Conservation (phyloP, 2,113 vertebrate species). For the Phyllopteryx taeniolatus region DNA sequence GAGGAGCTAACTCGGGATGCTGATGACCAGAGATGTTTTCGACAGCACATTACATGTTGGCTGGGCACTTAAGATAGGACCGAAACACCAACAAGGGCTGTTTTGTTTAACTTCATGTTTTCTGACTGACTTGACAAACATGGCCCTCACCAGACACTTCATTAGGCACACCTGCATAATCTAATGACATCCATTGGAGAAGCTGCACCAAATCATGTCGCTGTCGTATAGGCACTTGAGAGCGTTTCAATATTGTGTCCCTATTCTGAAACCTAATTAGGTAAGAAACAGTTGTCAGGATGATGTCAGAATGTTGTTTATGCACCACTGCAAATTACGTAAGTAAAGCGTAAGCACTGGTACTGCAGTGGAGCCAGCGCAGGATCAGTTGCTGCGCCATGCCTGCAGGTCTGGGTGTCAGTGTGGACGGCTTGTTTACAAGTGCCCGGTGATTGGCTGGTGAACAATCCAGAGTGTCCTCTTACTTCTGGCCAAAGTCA, state of each 20-base stretch:
- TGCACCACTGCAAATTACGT: too few relatives aligned
- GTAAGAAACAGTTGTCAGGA: neutral
- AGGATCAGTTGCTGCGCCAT: neutral
- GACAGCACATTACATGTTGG: conserved; percentile 34
- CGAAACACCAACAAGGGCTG: conserved; percentile 31
- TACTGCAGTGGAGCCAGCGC: neutral
- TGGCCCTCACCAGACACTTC: neutral
- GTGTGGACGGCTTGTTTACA: neutral
- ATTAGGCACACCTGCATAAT: neutral
- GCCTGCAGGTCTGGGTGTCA: neutral
- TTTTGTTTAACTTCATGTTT: conserved; percentile 12
- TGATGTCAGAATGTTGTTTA: too few relatives aligned
- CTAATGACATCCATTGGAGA: neutral
- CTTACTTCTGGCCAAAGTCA: too few relatives aligned
- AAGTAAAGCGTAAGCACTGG: too few relatives aligned
- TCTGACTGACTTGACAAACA: conserved; percentile 1
- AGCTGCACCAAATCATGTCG: neutral
- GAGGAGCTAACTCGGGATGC: conserved; percentile 66
- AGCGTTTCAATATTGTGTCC: neutral
- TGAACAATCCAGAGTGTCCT: too few relatives aligned
- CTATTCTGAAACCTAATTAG: neutral
- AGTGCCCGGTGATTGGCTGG: neutral
- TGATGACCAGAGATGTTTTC: conserved; percentile 57
- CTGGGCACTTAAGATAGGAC: conserved; percentile 16
- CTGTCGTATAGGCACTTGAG: neutral